Evolutionary conservation across 2,888 invertebrate species (phyloP).

Genomic region (Alitta virens): DNA sequence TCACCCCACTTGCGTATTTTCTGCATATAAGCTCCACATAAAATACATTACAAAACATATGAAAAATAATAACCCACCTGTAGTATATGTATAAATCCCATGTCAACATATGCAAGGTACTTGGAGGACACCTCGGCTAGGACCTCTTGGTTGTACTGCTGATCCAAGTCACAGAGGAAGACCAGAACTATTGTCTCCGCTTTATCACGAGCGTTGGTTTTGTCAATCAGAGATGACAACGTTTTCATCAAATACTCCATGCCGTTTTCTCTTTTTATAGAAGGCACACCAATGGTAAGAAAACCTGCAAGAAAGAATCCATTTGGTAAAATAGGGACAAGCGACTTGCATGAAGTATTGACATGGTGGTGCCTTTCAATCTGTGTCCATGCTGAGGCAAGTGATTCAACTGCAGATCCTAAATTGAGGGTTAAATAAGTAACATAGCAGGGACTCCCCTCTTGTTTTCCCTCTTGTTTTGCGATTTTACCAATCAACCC

Average conservation of each 20-base stretch:
- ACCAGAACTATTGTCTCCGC: slow-evolving; percentile 48
- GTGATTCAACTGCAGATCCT: too few species aligned
- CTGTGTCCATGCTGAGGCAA: too few species aligned
- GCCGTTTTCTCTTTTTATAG: slow-evolving; percentile 49
- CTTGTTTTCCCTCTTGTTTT: too few species aligned
- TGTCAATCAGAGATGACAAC: slow-evolving; percentile 49
- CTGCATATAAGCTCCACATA: too few species aligned
- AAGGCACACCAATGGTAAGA: slow-evolving; percentile 57
- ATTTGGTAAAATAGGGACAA: too few species aligned
- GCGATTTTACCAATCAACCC: too few species aligned
- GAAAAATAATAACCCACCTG: not conserved
- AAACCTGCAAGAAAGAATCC: slow-evolving; percentile 37
- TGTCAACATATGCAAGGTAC: slow-evolving; percentile 36
- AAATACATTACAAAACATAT: too few species aligned
- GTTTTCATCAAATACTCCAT: slow-evolving; percentile 52
- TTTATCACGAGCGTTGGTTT: slow-evolving; percentile 43
- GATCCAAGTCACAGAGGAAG: slow-evolving; percentile 53
- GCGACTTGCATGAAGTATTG: too few species aligned
- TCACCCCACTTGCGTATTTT: too few species aligned
- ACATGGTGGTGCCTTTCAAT: too few species aligned
- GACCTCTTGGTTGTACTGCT: slow-evolving; percentile 31
- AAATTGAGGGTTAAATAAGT: too few species aligned
- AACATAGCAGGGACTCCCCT: too few species aligned
- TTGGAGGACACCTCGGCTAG: slow-evolving; percentile 26
- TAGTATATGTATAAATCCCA: slow-evolving; percentile 51